Base-by-base conservation (phyloP, 2,797 vertebrate species). In the Melanotaenia maccullochi region DNA sequence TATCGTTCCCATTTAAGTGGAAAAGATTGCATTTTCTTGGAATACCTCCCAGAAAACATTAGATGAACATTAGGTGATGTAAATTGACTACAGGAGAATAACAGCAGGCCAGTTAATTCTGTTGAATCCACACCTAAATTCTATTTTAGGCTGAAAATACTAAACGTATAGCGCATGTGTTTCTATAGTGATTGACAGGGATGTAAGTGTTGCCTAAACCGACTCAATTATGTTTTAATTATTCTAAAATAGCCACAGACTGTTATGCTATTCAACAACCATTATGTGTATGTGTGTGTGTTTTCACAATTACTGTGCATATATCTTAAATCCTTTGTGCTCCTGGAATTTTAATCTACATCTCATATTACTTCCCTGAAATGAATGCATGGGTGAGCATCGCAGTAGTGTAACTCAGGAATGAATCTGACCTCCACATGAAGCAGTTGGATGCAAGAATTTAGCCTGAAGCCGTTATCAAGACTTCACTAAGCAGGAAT, bases 401-500 rank as follows among this genome's bases (percentile, higher is more conserved):
- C 64, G 12, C 1, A 18, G 55, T 47, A 32, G 20, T 52, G 38
- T 72, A 66, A 56, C 47, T 71, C 49, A 57, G 62, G 35, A 73
- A 57, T 55, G 14, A 67, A 49, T 24, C 30, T 74, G 72, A 81
- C 60, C 71, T 66, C 68, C 16, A 18, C 32, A 68, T 57, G 9
- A 40, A 71, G 36, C 24, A 55, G 63, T 55, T 72, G 60, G 62
- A 73, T 66, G 73, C 60, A 52, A 68, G 68, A 47, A 25, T 84
- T 79, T 67, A 44, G 67, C 67, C 18, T 1, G 12, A 52, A 61
- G 76, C 58, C 3, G 59, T 84, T 33, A 80, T 66, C 61, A 40
- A 76, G 56, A 69, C 57, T 24, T 68, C 35, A 44, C 44, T 3
- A 6, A 49, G 40, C 44, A 69, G 56, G 55, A 44, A 68, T 75